Base-by-base conservation (phyloP, 2,888 invertebrate genomes). In the Exephanes ischioxanthus region DNA sequence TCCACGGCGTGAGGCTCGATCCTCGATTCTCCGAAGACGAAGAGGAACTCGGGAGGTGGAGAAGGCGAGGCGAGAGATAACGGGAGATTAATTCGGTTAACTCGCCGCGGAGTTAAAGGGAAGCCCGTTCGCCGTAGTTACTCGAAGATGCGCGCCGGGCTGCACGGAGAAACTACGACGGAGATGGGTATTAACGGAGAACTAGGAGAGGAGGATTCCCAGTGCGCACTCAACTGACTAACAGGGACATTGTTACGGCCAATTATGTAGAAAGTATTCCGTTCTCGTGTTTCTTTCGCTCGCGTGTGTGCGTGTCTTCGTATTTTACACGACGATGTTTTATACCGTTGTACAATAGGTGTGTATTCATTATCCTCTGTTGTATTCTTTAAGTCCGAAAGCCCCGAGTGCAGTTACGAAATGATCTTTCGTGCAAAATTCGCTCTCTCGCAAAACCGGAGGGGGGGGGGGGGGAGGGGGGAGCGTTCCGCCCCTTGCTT, bases 21-120 rank as follows among this genome's bases (percentile, higher is more conserved):
- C 33, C 45, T 66, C 53, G 26, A 79, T 81, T 85, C 75, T 67
- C 68, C 41, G 55, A 58, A 30, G 55, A 70, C 19, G n/a, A 5
- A 14, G 37, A 68, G 83, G 88, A 87, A 89, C 86, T 84, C 87
- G 87, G 85, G 84, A 86, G 88, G 71, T 58, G 78, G 87, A 67
- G 77, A 85, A 81, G 73, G 67, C 63, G 61, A 78, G 77, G 76
- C 79, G 75, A 82, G 79, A 85, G 85, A 85, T 85, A 85, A 85
- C 85, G 85, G 85, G 85, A 85, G 82, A 82, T 85, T 85, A 85
- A 85, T 85, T 85, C 85, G 85, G 79, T 85, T 85, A 85, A 85
- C 79, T 79, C 82, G 85, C 48, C 58, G 71, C 30, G 58, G 79
- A 83, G 55, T 67, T 45, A 37, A 61, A 53, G 61, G 48, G 61